Conservation (phyloP, 2,113 vertebrate species). For the Struthidea cinerea region DNA sequence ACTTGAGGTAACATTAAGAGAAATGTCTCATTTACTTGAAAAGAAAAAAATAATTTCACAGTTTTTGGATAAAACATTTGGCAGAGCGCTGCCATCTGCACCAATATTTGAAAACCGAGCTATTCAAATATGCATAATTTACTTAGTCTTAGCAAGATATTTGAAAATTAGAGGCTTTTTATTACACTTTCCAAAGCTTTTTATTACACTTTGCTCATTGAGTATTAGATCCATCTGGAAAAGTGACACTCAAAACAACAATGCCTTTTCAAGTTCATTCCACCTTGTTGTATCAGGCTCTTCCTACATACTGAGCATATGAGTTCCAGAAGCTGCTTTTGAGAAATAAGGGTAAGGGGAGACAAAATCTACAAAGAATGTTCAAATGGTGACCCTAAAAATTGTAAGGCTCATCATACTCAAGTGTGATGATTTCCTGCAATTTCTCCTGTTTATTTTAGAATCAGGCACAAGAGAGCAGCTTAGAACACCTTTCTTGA, state of each 20-base stretch:
- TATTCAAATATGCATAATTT: neutral
- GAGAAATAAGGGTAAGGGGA: neutral
- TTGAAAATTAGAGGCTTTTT: slow-evolving; percentile 21
- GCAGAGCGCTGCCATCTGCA: slow-evolving; percentile 41
- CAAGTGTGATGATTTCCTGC: neutral
- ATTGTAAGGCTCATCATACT: neutral
- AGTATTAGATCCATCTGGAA: slow-evolving; percentile 4
- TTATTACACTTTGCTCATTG: neutral
- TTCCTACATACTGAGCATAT: neutral
- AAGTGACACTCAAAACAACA: neutral
- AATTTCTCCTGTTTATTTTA: neutral
- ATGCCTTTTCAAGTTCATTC: neutral
- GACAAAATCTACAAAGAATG: neutral
- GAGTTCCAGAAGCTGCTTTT: neutral
- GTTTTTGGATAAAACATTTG: slow-evolving; percentile 21
- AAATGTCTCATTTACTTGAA: neutral
- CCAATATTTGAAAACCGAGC: slow-evolving; percentile 21
- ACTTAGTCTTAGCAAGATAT: slow-evolving; percentile 8
- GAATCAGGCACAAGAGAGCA: neutral
- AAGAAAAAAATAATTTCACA: neutral
- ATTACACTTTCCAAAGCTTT: neutral
- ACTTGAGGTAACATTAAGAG: neutral
- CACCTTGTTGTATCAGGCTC: neutral
- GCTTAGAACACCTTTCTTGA: neutral
- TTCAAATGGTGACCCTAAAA: neutral